Evolutionary conservation across 2,797 vertebrate species (phyloP), one percentile per base, ranked within the genome.

Genomic region (Pteropus rufus): DNA sequence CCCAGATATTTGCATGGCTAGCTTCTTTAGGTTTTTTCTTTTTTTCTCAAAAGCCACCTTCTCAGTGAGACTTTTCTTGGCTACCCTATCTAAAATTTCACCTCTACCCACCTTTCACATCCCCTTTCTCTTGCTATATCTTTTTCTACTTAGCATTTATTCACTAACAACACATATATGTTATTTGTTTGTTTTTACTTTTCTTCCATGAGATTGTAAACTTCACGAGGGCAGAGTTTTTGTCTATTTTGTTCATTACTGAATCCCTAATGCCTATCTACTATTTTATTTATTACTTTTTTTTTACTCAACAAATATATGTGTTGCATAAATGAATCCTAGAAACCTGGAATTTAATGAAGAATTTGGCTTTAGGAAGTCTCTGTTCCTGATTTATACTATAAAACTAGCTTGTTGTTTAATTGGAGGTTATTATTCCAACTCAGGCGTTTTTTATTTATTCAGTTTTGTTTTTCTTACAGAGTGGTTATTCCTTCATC

Each of bases 401-500:
- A 9, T 88, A 75, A 93, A 88, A 73, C 10, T 21, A 72, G 21
- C 31, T 82, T 72, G 16, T 88, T 80, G 12, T 91, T 95, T 80
- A 67, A 72, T 69, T 84, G 58, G 58, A 77, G 36, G 49, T n/a
- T 83, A 21, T 76, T 84, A 52, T 88, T 73, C 65, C 80, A 44
- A 79, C 41, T 75, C 56, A 67, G 4, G 16, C 16, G 16, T 65
- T 88, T 96, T 91, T 34, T 0, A 36, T 92, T 91, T 88, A 36
- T 95, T 95, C 89, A 11, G n/a, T 84, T 97, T 90, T 93, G 14
- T 92, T 94, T 96, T 24, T 97, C 19, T 92, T 96, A 36, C 97
- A 98, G 98, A 94, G 91, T 92, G 82, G 49, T 94, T 96, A 90
- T n/a, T 93, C 31, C 89, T 95, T 83, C 93, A 85, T 52, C 29